Base-by-base conservation (phyloP, 2,797 vertebrate species). In the Chaenodraco wilsoni region DNA sequence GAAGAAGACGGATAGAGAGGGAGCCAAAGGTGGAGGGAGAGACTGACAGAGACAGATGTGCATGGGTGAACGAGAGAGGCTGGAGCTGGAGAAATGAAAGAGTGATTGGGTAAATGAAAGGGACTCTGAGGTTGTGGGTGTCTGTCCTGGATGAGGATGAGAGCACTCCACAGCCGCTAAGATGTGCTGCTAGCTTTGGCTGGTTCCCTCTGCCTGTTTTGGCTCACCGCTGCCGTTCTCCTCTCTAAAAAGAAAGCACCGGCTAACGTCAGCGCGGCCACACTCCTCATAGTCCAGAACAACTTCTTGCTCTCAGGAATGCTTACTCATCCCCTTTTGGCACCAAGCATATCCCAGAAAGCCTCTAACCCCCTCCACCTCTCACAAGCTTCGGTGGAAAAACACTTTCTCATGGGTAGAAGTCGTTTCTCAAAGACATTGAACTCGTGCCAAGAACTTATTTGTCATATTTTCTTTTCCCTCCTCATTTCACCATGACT, bases 61-160 rank as follows among this genome's bases (percentile, higher is more conserved):
- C 48, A 13, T 58, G 58, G 65, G 81, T 5, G 52, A 67, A 57
- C 72, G 54, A 69, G 65, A 62, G 69, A 74, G 49, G 59, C 63
- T 50, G 40, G 31, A 65, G 71, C 46, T 69, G 74, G 66, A 81
- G 69, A 74, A 87, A 82, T 78, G 78, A 91, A 76, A 84, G 81
- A 82, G 80, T 19, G 79, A 84, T 65, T 61, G 82, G 75, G 49
- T 89, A 84, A 87, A 88, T 87, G 86, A 86, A 84, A 84, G 69
- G 83, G 74, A 81, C 76, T 65, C 69, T 87, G 90, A 15, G 90
- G 85, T 90, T 82, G 84, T 6, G 87, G 76, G 83, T 90, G 89
- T 87, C 81, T 58, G 78, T 86, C 81, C 89, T 84, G 74, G 72
- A 74, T 49, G 73, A 40, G 33, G 78, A 86, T 19, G 72, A 82